Percentiles rank a stretch among this genome's conserved stretches.
These are phyloP conservation scores for Enteromius unitaeniatus DNA, from an alignment of 2,797 vertebrate genomes.

Conservation along the genomic window DNA sequence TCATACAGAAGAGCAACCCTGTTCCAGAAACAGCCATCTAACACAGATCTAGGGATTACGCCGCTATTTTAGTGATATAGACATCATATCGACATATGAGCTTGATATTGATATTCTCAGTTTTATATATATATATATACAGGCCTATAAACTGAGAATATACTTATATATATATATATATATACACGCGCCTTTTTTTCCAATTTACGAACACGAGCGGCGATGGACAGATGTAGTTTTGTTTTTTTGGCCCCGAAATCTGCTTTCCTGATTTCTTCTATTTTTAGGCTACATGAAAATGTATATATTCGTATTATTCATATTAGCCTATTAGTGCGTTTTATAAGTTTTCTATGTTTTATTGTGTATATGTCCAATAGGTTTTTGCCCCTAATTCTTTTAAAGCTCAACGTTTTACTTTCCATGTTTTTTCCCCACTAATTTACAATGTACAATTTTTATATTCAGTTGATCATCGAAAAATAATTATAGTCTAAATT, in stretches of 20 bases:
- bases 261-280: neutral
- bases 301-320: rapidly evolving
- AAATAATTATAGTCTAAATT: neutral
- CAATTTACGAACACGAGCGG: neutral
- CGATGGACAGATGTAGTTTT: neutral
- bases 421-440: neutral
- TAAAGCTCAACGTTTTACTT: neutral
- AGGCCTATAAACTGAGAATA: no score
- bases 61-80: neutral
- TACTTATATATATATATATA: no score
- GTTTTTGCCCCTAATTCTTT: no score
- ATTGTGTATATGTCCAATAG: no score
- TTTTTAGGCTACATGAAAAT: neutral
- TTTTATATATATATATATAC: no score
- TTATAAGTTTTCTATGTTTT: no score
- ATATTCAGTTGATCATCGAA: neutral
- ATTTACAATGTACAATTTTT: neutral
- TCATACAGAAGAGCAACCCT: neutral
- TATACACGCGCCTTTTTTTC: no score
- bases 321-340: neutral
- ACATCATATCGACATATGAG: neutral
- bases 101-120: neutral
- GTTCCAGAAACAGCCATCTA: neutral
- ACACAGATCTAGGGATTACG: neutral
- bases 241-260: neutral